Percentiles rank a stretch among this genome's conserved stretches.
These are phyloP conservation scores for Sparus aurata DNA, from an alignment of 2,797 vertebrate genomes.

Conservation along the genomic window DNA sequence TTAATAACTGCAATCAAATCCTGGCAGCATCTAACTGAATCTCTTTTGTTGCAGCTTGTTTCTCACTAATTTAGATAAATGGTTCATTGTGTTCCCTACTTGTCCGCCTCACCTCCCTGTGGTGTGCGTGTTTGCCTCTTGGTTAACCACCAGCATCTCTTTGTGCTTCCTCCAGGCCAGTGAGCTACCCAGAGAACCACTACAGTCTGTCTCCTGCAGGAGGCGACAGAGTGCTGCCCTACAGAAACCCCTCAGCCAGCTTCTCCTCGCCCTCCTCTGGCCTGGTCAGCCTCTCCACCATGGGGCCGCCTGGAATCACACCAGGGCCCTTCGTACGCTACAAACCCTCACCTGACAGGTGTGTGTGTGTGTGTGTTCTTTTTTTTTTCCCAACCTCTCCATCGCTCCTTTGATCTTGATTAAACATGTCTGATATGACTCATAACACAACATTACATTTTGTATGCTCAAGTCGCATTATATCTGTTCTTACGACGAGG, in stretches of 20 bases:
- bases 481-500: conserved; percentile 19
- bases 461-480: conserved; percentile 26
- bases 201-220: conserved; percentile 87
- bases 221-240: conserved; percentile 87
- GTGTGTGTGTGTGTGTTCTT: conserved; percentile 34
- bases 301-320: conserved; percentile 81
- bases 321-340: conserved; percentile 87
- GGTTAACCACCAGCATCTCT: conserved; percentile 6
- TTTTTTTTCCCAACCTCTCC: conserved; percentile 10
- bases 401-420: conserved; percentile 34
- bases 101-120: conserved; percentile 7
- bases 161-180: conserved; percentile 84
- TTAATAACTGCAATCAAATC: conserved; percentile 1
- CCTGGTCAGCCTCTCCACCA: conserved; percentile 69
- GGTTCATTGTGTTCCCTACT: conserved; percentile 7
- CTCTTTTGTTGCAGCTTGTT: not conserved
- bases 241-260: conserved; percentile 93
- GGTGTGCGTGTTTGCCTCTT: conserved; percentile 9
- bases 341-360: conserved; percentile 91
- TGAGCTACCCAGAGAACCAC: conserved; percentile 95
- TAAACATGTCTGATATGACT: conserved; percentile 42
- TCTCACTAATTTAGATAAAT: conserved; percentile 5
- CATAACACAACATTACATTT: conserved; percentile 19
- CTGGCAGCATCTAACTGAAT: not conserved
- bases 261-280: conserved; percentile 89